These are phyloP conservation scores for Brachyhypopomus gauderio DNA, from an alignment of 2,113 vertebrate genomes.

Conservation along the genomic window DNA sequence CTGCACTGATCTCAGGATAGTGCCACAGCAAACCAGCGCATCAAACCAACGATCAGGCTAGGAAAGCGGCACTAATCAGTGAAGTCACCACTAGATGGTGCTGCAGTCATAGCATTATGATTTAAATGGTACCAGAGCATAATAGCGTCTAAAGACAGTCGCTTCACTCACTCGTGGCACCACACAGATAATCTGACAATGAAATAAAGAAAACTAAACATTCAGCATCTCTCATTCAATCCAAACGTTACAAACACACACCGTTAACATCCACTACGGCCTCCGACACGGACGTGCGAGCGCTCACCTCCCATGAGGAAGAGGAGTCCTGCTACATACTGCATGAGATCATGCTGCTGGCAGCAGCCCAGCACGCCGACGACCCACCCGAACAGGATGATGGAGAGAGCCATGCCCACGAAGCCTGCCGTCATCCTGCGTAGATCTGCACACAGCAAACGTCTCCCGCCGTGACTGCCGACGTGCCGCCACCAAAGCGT, in stretches of 20 bases:
- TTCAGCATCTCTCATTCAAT: not conserved
- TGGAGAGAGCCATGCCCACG: slow-evolving; percentile 92
- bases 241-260: not conserved
- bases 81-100: slow-evolving; percentile 33
- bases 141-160: too few species aligned
- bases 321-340: slow-evolving; percentile 91
- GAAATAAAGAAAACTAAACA: not conserved
- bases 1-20: too few species aligned
- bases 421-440: slow-evolving; percentile 92
- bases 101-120: not conserved
- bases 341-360: slow-evolving; percentile 93
- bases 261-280: not conserved
- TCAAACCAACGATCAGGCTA: not conserved
- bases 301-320: slow-evolving; percentile 93
- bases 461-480: not conserved
- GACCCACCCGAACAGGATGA: slow-evolving; percentile 92
- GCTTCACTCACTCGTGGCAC: not conserved
- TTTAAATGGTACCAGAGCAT: not conserved
- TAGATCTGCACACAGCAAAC: slow-evolving; percentile 75
- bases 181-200: not conserved
- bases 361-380: slow-evolving; percentile 90
- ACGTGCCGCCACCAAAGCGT: not conserved
- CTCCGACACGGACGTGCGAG: not conserved
- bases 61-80: not conserved
- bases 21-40: not conserved